Evolutionary conservation across 1,140 invertebrate genomes (phyloP).

Genomic region (Drosophila nigromelanica): DNA sequence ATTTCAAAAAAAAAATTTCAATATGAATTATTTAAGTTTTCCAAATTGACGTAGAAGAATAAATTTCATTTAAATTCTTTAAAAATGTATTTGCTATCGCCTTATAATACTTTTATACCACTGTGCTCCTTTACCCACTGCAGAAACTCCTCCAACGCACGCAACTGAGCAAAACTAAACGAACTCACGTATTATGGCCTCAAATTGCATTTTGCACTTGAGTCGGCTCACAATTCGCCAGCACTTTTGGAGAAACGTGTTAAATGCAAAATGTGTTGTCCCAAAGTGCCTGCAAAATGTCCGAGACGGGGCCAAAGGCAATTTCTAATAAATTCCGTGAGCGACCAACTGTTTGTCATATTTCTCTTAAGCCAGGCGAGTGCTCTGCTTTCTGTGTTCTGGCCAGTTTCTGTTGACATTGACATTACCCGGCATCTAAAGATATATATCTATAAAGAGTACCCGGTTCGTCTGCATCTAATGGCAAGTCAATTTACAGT

Average conservation of each 20-base stretch:
- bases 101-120: background rate
- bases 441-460: background rate
- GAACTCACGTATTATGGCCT: conserved; percentile 68
- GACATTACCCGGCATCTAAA: conserved; percentile 19
- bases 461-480: conserved; percentile 17
- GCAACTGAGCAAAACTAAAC: conserved; percentile 58
- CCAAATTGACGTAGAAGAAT: too few species aligned
- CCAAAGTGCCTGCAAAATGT: conserved; percentile 26
- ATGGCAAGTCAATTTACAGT: conserved; percentile 37
- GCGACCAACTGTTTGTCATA: conserved; percentile 43
- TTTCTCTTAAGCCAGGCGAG: conserved; percentile 20
- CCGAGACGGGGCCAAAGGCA: conserved; percentile 24
- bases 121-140: background rate
- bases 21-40: too few species aligned
- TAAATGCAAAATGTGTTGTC: conserved; percentile 65
- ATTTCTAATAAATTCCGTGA: conserved; percentile 34
- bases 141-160: conserved; percentile 24
- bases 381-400: background rate
- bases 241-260: conserved; percentile 57
- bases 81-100: background rate
- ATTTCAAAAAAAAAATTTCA: too few species aligned
- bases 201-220: conserved; percentile 76
- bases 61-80: too few species aligned
- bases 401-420: conserved; percentile 35
- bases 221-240: conserved; percentile 64